Evolutionary conservation across 2,113 vertebrate species (phyloP), one percentile per base, ranked within the genome.

Genomic region (Pycnonotus jocosus): DNA sequence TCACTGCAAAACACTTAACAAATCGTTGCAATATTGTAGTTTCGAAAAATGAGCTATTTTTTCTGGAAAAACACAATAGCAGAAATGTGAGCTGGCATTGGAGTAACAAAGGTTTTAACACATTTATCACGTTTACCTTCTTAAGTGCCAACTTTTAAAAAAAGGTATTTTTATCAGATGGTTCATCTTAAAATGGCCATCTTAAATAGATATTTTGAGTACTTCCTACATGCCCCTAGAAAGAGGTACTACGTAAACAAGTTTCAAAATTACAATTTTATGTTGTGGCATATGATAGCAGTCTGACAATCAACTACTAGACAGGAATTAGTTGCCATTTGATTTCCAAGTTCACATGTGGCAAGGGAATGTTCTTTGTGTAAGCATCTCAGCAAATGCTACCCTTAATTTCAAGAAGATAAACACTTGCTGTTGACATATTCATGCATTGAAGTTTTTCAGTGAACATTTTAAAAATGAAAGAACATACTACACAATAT

Each of bases 321-420:
- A 38, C 0, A 54, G 24, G 12, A 91, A 80, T 17, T 14, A 85
- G 77, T 7, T 35, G 16, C 16, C 38, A 47, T 65, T 70, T 69
- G 18, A 10, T 70, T 91, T 82, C 42, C 38, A 58, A 38, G 44
- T 28, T 72, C 14, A 8, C 0, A 1, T 9, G 27, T 12, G 5
- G 30, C 27, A 82, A 35, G 6, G 35, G 44, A 66, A 6, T 0
- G 7, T 16, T 76, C n/a, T 65, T 58, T 0, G 0, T 15, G 11
- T 12, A 62, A 88, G 21, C 12, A 15, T 3, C 1, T 53, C 21
- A 72, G 42, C 33, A 81, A 93, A 51, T 1, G 5, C 3, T 50
- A 85, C 37, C 35, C 42, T 77, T 22, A 73, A 42, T 24, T 58
- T 30, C 47, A 45, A 82, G 44, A 92, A 28, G 4, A 69, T 6